These are phyloP conservation scores for Beroe forskalii DNA, from an alignment of 37 sponge, comb jelly and placozoan genomes.

Conservation along the genomic window DNA sequence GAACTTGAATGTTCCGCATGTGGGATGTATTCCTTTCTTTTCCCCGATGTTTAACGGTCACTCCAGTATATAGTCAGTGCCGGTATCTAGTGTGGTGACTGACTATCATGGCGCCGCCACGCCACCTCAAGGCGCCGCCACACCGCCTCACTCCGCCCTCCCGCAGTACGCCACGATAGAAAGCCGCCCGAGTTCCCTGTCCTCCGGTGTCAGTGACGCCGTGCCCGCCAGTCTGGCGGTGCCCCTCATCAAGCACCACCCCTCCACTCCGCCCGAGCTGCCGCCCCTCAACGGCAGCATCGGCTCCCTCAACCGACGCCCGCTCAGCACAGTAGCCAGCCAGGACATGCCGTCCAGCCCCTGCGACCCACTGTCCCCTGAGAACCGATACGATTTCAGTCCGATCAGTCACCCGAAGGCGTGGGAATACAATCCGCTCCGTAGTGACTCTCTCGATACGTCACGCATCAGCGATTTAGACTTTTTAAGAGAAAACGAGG, in stretches of 20 bases:
- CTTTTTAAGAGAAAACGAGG: neutral
- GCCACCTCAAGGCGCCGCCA: neutral
- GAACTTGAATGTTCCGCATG: no score
- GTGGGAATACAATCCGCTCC: conserved; percentile 35
- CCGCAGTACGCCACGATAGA: conserved; percentile 65
- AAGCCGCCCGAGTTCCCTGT: conserved; percentile 47
- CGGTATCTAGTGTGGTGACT: neutral
- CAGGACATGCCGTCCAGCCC: conserved; percentile 22
- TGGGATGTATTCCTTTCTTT: no score
- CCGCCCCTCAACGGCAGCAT: conserved; percentile 5
- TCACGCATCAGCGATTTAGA: neutral
- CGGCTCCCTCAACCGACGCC: conserved; percentile 7
- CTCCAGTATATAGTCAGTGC: neutral
- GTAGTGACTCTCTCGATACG: neutral
- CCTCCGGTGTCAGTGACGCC: conserved; percentile 19
- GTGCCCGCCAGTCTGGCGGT: neutral
- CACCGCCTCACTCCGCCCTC: neutral
- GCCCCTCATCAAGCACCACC: conserved; percentile 21
- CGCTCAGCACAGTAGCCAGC: conserved; percentile 57
- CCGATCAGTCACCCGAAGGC: conserved; percentile 9
- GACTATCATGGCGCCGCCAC: neutral
- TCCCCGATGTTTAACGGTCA: neutral
- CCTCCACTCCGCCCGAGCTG: conserved; percentile 23
- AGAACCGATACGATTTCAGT: conserved; percentile 49
- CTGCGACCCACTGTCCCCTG: neutral